Conservation (phyloP, 2,797 vertebrate species). For the Chromobotia macracanthus region DNA sequence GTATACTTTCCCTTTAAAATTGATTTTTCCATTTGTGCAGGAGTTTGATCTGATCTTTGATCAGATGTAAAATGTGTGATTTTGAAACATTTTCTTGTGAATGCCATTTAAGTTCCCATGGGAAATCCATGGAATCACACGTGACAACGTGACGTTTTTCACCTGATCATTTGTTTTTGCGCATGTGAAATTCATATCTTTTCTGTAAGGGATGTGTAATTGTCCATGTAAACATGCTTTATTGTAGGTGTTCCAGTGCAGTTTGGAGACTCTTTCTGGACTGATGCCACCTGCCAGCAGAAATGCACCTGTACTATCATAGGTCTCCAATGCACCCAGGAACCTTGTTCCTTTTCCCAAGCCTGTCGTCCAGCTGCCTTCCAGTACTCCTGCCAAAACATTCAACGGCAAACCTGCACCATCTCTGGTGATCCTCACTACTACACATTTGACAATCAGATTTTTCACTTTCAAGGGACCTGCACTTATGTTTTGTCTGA, state of each 20-base stretch:
- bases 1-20: too few relatives aligned
- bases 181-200: too few relatives aligned
- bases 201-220: too few relatives aligned
- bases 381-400: conserved; percentile 64
- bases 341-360: conserved; percentile 67
- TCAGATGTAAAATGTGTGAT: too few relatives aligned
- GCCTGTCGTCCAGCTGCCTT: conserved; percentile 54
- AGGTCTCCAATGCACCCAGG: conserved; percentile 61
- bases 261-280: conserved; percentile 68
- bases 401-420: conserved; percentile 64
- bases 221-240: too few relatives aligned
- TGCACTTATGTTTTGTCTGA: conserved; percentile 76
- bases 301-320: conserved; percentile 65
- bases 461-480: conserved; percentile 76
- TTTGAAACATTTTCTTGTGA: too few relatives aligned
- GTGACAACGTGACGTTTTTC: too few relatives aligned
- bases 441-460: conserved; percentile 67
- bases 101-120: too few relatives aligned
- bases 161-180: too few relatives aligned
- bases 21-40: too few relatives aligned
- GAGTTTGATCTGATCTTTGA: too few relatives aligned
- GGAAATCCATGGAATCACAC: too few relatives aligned
- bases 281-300: conserved; percentile 61
- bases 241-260: conserved; percentile 44
- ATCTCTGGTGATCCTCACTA: conserved; percentile 78